Percentiles rank a stretch among this genome's conserved stretches.
phyloP scores from a whole-genome alignment of 2,888 invertebrate genomes.

The Cryptosula pallasiana region DNA sequence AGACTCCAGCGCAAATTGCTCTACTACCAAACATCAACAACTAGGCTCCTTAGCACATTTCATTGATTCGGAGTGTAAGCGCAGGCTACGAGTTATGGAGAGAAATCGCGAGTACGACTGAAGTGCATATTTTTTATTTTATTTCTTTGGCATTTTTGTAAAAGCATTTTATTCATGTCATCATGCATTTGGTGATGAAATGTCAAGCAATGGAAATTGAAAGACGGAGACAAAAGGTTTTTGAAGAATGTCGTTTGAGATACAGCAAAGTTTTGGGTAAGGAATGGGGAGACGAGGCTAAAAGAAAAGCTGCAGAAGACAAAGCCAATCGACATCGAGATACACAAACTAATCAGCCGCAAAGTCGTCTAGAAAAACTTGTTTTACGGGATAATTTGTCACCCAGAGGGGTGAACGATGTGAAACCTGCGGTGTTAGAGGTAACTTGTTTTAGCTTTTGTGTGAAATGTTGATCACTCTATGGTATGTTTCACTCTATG shows the following conservation, averaged over 20 bases:
- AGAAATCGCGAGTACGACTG: no score
- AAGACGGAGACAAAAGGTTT: background rate
- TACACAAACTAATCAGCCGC: background rate
- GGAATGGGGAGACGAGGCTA: constrained; percentile 19
- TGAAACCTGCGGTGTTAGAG: no score
- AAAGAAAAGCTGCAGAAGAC: background rate
- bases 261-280: constrained; percentile 7
- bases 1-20: background rate
- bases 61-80: no score
- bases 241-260: constrained; percentile 12
- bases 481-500: no score
- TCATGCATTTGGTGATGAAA: constrained; percentile 23
- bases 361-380: background rate
- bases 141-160: no score
- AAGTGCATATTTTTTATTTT: no score
- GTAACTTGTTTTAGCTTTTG: no score
- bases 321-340: background rate
- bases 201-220: constrained; percentile 17
- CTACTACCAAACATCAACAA: background rate
- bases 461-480: no score
- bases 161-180: no score
- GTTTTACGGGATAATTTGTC: background rate
- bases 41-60: no score
- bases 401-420: no score
- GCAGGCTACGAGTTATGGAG: no score